A percentile compares a stretch with the other conserved stretches of the same genome.
These are phyloP conservation scores for Nymphicus hollandicus DNA, from an alignment of 2,113 vertebrate genomes.

Conservation along the genomic window DNA sequence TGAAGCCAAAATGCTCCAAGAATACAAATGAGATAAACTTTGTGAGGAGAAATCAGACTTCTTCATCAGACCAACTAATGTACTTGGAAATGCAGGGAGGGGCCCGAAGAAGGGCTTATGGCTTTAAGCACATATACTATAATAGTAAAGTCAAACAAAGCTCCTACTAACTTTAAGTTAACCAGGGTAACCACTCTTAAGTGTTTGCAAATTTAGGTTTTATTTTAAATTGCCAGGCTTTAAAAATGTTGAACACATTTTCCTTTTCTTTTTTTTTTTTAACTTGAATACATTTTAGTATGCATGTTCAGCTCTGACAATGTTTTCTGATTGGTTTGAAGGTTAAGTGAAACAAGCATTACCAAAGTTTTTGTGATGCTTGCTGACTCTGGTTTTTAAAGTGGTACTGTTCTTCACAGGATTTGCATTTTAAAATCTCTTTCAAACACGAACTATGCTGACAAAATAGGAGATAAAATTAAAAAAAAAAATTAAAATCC, in stretches of 20 bases:
- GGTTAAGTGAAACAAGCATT: background rate
- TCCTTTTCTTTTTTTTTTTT: background rate
- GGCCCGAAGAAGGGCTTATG: background rate
- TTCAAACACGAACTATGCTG: background rate
- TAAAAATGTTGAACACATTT: background rate
- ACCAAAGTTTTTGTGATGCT: slow-evolving; percentile 9
- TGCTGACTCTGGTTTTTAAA: background rate
- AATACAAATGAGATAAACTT: background rate
- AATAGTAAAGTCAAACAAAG: background rate
- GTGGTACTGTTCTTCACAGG: background rate
- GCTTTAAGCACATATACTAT: background rate
- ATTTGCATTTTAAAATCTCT: background rate
- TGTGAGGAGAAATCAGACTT: background rate
- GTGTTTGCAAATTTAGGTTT: background rate
- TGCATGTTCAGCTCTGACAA: slow-evolving; percentile 6
- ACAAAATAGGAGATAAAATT: background rate
- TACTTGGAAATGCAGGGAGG: background rate
- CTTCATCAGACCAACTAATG: background rate
- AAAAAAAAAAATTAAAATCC: background rate
- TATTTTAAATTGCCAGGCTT: background rate
- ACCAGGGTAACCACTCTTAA: background rate
- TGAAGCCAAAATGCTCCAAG: background rate
- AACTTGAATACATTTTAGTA: background rate
- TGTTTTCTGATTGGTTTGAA: background rate
- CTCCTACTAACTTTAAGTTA: background rate